phyloP scores from a whole-genome alignment of 35 echinoderm and acorn worm genomes.

The Acanthaster planci region DNA sequence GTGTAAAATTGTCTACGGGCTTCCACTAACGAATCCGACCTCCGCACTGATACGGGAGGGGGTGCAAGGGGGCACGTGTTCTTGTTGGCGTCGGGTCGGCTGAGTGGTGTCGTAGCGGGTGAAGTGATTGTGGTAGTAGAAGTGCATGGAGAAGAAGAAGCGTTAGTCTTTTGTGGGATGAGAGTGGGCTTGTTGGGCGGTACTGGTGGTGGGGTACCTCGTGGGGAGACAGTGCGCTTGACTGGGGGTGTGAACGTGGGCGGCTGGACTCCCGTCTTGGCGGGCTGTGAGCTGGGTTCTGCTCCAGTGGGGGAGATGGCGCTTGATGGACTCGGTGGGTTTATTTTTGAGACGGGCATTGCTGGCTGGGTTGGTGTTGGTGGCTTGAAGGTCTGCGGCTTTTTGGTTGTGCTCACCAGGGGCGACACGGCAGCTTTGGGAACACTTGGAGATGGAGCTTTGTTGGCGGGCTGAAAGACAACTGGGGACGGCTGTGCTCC shows the following conservation, averaged over 20 bases:
- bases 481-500: neutral
- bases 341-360: slow-evolving; percentile 34
- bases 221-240: slow-evolving; percentile 72
- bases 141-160: slow-evolving; percentile 63
- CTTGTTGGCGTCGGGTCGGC: slow-evolving; percentile 38
- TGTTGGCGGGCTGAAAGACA: neutral
- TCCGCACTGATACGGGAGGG: slow-evolving; percentile 52
- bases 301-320: slow-evolving; percentile 16
- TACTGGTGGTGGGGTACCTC: slow-evolving; percentile 89
- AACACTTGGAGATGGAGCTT: neutral
- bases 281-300: slow-evolving; percentile 15
- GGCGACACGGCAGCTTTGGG: neutral
- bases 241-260: slow-evolving; percentile 28
- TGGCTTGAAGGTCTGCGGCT: neutral
- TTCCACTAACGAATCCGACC: slow-evolving; percentile 93
- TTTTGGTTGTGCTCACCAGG: neutral
- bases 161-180: slow-evolving; percentile 88
- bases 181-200: slow-evolving; percentile 97
- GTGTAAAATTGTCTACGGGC: slow-evolving; percentile 97
- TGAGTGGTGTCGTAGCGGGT: neutral
- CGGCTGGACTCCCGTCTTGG: neutral
- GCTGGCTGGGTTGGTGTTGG: slow-evolving; percentile 35
- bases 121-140: slow-evolving; percentile 37
- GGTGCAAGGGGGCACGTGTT: slow-evolving; percentile 47
- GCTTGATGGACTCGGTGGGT: slow-evolving; percentile 36